Evolutionary conservation across 2,113 vertebrate genomes (phyloP).

Genomic region (Alouatta palliata): DNA sequence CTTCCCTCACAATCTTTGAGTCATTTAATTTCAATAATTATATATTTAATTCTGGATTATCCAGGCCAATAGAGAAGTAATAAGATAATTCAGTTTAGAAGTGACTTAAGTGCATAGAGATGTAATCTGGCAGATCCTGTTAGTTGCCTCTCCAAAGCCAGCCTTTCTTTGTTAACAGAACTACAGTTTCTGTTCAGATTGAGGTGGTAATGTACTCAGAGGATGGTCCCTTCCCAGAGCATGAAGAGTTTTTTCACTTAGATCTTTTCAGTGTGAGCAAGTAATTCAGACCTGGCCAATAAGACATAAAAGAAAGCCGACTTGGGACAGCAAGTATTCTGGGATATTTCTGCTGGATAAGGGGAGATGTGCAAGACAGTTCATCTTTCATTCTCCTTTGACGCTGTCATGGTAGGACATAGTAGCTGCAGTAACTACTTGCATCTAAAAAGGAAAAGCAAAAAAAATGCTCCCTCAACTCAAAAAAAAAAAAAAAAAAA

Average conservation of each 20-base stretch:
- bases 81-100: neutral
- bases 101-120: neutral
- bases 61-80: neutral
- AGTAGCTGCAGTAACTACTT: neutral
- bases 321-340: neutral
- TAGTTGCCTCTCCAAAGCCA: neutral
- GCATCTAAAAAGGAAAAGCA: neutral
- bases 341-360: neutral
- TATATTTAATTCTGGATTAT: conserved; percentile 15
- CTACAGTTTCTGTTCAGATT: neutral
- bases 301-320: neutral
- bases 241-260: neutral
- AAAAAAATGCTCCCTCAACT: neutral
- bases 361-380: neutral
- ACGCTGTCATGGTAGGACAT: neutral
- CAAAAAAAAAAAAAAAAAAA: neutral
- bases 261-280: neutral
- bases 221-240: too few relatives aligned
- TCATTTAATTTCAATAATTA: neutral
- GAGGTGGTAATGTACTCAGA: neutral
- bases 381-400: neutral
- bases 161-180: neutral
- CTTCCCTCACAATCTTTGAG: neutral
- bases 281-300: neutral
- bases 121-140: neutral